These are phyloP conservation scores for Drosophila insularis DNA, from an alignment of 1,140 invertebrate species.

Conservation along the genomic window DNA sequence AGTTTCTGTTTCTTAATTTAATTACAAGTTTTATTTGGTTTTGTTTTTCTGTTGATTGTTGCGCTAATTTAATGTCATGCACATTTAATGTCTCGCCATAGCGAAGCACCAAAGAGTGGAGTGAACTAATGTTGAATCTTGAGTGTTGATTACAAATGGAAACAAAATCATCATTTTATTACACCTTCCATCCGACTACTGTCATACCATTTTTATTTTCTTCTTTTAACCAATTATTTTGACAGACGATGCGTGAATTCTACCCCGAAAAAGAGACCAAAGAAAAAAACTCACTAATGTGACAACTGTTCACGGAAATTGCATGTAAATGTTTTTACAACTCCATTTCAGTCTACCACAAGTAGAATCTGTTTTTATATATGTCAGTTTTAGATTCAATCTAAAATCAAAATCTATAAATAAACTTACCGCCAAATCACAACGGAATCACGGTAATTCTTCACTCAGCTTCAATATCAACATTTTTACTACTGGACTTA, in stretches of 20 bases:
- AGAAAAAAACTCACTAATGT: conserved; percentile 18
- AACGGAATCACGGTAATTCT: no score
- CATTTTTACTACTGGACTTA: no score
- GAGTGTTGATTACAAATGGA: conserved; percentile 70
- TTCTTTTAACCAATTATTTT: conserved; percentile 61
- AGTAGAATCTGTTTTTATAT: no score
- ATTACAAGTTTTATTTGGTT: conserved; percentile 64
- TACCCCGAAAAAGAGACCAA: conserved; percentile 3
- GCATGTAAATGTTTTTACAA: conserved; percentile 61
- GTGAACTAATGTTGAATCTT: conserved; percentile 9
- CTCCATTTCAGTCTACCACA: no score
- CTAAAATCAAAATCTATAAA: no score
- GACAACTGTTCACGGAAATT: conserved; percentile 53
- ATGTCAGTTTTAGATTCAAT: no score
- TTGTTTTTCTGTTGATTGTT: conserved; percentile 45
- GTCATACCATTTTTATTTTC: background rate
- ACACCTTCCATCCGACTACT: conserved; percentile 17
- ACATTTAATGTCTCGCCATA: conserved; percentile 46
- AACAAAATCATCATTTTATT: conserved; percentile 57
- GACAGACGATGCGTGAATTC: conserved; percentile 68
- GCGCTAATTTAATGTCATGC: conserved; percentile 72
- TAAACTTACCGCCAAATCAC: no score
- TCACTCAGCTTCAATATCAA: no score
- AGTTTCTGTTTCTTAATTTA: conserved; percentile 64
- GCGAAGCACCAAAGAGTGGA: background rate